Base-by-base conservation (phyloP, 1,140 invertebrate genomes). In the Camponotus pennsylvanicus region DNA sequence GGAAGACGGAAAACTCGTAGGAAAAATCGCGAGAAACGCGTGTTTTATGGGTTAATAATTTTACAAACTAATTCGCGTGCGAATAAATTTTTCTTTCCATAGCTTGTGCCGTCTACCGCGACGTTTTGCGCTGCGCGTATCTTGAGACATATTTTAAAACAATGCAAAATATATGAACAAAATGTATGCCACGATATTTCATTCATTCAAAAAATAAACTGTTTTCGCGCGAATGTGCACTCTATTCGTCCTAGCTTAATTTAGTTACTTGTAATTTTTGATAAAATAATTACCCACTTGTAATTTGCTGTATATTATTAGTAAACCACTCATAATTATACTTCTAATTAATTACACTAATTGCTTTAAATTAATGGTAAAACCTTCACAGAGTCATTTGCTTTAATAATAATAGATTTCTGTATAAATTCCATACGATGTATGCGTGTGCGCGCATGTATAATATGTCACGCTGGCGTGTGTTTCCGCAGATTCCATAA, bases 291-390 rank as follows among this genome's bases (percentile, higher is more conserved):
- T 79, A n/a, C 8, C 11, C 9, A 63, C 59, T 78, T 78, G 45
- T 66, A 45, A 66, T 66, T 67, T 66, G 13, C 21, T 27, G 27
- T n/a, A 3, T 61, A 75, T 83, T 71, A 82, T 45, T 59, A 83
- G 49, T 82, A 73, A 75, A 61, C 9, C 32, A 61, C 40, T 57
- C 49, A 18, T 3, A 32, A 75, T 73, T 75, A 75, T 15, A 18
- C 49, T 27, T 59, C 32, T 70, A 80, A 75, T 61, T 83, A 83
- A 61, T 75, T 73, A 83, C n/a, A 21, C 15, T 45, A 45, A 75
- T 49, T 61, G 21, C 79, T 61, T 75, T 49, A 61, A 75, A 73
- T 49, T 61, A 45, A 83, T 73, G 11, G 11, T 49, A 2, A 45
- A 73, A 73, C 73, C 37, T 9, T 27, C n/a, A 21, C 2, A 9